Evolutionary conservation across 2,888 invertebrate species (phyloP), one percentile per base, ranked within the genome.

Genomic region (Dinocampus coccinellae): DNA sequence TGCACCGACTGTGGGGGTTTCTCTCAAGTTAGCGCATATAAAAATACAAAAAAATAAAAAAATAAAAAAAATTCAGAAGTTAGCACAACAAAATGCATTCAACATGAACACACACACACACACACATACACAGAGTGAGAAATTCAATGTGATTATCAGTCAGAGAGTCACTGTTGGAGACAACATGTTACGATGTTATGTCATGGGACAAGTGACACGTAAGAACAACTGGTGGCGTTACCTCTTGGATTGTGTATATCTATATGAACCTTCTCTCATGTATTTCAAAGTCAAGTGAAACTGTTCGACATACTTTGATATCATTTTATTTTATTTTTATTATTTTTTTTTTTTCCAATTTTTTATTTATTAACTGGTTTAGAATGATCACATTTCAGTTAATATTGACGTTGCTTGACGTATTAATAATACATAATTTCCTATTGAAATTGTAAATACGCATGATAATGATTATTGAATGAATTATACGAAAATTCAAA

Each of bases 221-320:
- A 65, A 65, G 65, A 65, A 65, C 24, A 34, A n/a, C 34, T 36
- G 55, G 63, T 55, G 52, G 52, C 42, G 63, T 64, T 47, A 33
- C 63, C 29, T 42, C 47, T 47, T 47, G 16, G 16, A 20, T 16
- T 20, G 16, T 61, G 36, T 61, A n/a, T 20, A 29, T 47, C 20
- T 20, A 36, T 70, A 34, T 64, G 58, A 64, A 61, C 34, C 52
- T 36, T 65, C 60, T 67, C 52, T 62, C 47, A 55, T 70, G 42
- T 29, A 42, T 67, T 71, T 71, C 71, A 71, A 71, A 71, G 71
- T 71, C 71, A 71, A 71, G 62, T 71, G 57, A 71, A 67, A 71
- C 58, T 65, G 36, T 52, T 29, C 67, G 61, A 67, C 66, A 67
- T 36, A 67, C 61, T 42, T 71, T 24, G 33, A 3, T 62, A 67